These are phyloP conservation scores for Camponotus floridanus DNA, from an alignment of 1,140 invertebrate genomes.

Conservation along the genomic window DNA sequence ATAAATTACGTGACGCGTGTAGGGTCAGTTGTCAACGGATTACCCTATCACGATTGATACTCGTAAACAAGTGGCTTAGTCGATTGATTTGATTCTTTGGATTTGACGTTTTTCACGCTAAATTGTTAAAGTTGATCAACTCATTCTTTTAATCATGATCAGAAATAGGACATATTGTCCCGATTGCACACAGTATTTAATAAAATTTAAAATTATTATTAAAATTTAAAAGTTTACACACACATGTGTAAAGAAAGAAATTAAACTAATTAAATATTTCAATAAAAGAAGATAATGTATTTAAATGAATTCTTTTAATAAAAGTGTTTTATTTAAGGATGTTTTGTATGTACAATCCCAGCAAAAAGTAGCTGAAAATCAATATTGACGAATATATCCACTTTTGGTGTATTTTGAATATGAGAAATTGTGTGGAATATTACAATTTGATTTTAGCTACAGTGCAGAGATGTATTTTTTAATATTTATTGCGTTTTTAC, in stretches of 20 bases:
- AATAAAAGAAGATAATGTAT: background rate
- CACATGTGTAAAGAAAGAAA: too few species aligned
- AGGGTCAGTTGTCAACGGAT: constrained; percentile 28
- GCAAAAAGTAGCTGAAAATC: too few species aligned
- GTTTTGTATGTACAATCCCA: too few species aligned
- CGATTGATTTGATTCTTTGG: background rate
- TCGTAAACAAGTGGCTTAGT: background rate
- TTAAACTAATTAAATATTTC: background rate
- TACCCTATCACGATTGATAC: background rate
- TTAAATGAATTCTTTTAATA: background rate
- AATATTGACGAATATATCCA: too few species aligned
- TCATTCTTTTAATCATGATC: background rate
- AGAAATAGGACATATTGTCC: background rate
- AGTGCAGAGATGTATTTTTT: too few species aligned
- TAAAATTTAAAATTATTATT: too few species aligned
- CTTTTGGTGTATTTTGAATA: too few species aligned
- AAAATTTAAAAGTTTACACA: background rate
- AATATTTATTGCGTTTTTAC: too few species aligned
- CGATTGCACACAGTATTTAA: background rate
- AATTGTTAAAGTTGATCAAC: background rate
- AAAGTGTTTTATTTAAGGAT: background rate
- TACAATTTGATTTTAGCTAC: too few species aligned
- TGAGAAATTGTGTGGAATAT: too few species aligned
- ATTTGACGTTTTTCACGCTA: background rate
- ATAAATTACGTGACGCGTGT: background rate